Percentiles rank a stretch among this genome's conserved stretches.
Evolutionary conservation across 2,888 invertebrate species (phyloP).

Genomic region (Agelastica alni): DNA sequence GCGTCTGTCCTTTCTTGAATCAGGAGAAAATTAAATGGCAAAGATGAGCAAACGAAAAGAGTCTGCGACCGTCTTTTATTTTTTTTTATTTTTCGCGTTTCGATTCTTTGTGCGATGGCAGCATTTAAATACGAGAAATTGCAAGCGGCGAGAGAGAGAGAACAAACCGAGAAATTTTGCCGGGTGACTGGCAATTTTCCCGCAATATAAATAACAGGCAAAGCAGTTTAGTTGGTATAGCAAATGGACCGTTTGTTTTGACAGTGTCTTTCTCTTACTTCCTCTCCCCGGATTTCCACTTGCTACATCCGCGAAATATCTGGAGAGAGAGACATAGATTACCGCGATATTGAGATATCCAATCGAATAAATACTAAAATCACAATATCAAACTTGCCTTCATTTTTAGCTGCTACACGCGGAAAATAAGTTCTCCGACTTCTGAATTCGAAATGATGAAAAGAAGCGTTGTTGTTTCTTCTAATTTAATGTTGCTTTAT

Average conservation of each 20-base stretch:
- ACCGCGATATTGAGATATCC: conserved; percentile 38
- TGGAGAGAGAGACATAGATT: conserved; percentile 43
- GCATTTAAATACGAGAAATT: conserved; percentile 36
- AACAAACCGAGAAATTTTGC: too few relatives aligned
- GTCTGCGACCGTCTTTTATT: not conserved
- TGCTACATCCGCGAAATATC: conserved; percentile 36
- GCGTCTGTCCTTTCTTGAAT: conserved; percentile 23
- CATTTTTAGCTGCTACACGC: too few relatives aligned
- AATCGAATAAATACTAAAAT: conserved; percentile 38
- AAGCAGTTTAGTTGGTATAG: conserved; percentile 61
- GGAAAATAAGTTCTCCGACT: too few relatives aligned
- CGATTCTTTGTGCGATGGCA: conserved; percentile 16
- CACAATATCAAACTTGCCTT: too few relatives aligned
- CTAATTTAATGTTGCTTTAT: too few relatives aligned
- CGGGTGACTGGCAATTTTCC: conserved; percentile 41
- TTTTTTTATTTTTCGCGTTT: not conserved
- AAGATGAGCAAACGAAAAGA: conserved; percentile 18
- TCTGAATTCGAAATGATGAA: too few relatives aligned
- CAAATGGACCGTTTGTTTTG: conserved; percentile 61
- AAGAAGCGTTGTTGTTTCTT: too few relatives aligned
- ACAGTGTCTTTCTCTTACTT: conserved; percentile 47
- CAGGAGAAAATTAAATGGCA: conserved; percentile 30
- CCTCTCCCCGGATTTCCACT: not conserved
- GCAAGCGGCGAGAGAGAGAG: conserved; percentile 22
- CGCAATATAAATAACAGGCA: conserved; percentile 57